Base-by-base conservation (phyloP, 2,113 vertebrate species). In the Siphamia tubifer region DNA sequence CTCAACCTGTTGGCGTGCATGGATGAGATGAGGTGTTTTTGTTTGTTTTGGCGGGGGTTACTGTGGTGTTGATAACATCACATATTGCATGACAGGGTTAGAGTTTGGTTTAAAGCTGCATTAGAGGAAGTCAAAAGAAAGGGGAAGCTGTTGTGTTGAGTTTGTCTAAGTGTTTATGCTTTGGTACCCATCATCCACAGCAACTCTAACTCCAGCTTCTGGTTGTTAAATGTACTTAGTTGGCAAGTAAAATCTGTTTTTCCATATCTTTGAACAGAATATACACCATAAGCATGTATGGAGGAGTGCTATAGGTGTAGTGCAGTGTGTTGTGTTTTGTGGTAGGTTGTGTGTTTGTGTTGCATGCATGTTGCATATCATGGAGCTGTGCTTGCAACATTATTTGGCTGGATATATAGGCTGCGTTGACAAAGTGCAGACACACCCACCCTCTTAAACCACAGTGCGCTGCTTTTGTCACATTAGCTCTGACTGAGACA, bases 391-490 rank as follows among this genome's bases (percentile, higher is more conserved):
- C 30, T 53, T 1, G 35, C 12, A 48, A 56, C 23, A 44, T 21
- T 27, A 13, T 28, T 40, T 9, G 8, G 36, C 16, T 2, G 32
- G 47, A 25, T 32, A 38, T 61, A 11, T 36, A 49, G 27, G 32
- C 25, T 43, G 65, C 54, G 16, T 53, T 73, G 77, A 77, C 64
- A 38, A 61, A 67, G 60, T 39, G 49, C 42, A 71, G 49, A 63
- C 53, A 20, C 44, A n/a, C n/a, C 19, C 19, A 45, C 44, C 16
- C 16, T 23, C 8, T 68, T 25, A 58, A 83, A 84, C 84, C 81
- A 83, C 83, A 86, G 5, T 44, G 24, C 2, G 19, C 31, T 71
- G 51, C 61, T 81, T 82, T 83, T 85, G 63, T 78, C 54, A 85
- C 81, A 68, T 73, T 34, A 79, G 28, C 69, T 71, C 71, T 62